Evolutionary conservation across 1,140 invertebrate genomes (phyloP), one percentile per base, ranked within the genome.

Genomic region (Drosophila erecta): DNA sequence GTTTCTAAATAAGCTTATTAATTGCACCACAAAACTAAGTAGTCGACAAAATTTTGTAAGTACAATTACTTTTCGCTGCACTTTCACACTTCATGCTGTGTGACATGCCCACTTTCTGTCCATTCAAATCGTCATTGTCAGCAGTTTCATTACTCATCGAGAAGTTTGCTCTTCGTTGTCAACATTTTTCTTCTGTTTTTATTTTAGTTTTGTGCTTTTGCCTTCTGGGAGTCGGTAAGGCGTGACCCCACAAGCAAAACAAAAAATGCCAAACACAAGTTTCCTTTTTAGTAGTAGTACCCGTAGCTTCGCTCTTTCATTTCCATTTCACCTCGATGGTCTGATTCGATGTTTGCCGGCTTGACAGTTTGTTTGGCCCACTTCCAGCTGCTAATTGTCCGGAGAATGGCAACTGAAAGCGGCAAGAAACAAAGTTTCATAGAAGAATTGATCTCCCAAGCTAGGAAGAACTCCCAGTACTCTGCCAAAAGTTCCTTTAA

Each of bases 361-460:
- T 57, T 70, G 66, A 70, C 71, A 64, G 51, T 74, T 74, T 53
- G 71, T 38, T 64, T 74, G 71, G 70, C 70, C 71, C 51, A 74
- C 71, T 64, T 74, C 64, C 12, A n/a, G 71, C 22, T 62, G 38
- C 33, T 74, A 70, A 70, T 70, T 70, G 66, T 70, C 56, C 11
- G 2, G 35, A 46, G 35, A 69, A 70, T 55, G 41, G 56, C 35
- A 56, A 54, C 69, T 43, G 44, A 74, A 74, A 44, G 30, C 33
- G 50, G 22, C 30, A 44, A 14, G 38, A 20, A n/a, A 30, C 40
- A n/a, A 30, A 46, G 44, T 66, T 49, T 66, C 17, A 38, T 51
- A n/a, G 30, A 8, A 20, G 24, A 66, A 64, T 49, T 70, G 65
- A 44, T 71, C 49, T 57, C 41, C 49, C 6, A 33, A 67, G 35